Percentiles rank a stretch among this genome's conserved stretches.
phyloP scores from a whole-genome alignment of 64 coral and sea anemone species.

The Anthopleura sola region DNA sequence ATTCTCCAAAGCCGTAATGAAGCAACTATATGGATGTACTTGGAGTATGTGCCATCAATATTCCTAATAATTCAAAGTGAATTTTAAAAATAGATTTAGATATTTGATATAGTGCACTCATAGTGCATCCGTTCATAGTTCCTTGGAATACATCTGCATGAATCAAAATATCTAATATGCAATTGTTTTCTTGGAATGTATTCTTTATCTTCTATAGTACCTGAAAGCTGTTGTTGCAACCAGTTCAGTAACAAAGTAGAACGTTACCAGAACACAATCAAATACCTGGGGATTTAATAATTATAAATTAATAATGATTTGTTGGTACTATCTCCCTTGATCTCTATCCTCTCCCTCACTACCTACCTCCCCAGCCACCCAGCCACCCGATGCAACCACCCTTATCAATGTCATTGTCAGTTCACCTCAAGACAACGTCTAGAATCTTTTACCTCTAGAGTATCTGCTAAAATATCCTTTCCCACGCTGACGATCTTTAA shows the following conservation, averaged over 20 bases:
- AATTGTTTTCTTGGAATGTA: not conserved
- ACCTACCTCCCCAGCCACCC: too few species aligned
- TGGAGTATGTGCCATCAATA: constrained; percentile 15
- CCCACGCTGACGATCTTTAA: not conserved
- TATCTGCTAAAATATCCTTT: not conserved
- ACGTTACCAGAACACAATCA: constrained; percentile 27
- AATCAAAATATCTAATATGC: too few species aligned
- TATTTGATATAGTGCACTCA: too few species aligned
- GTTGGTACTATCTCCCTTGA: too few species aligned
- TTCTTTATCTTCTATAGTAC: not conserved
- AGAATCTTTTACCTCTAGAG: not conserved
- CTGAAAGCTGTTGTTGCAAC: constrained; percentile 41
- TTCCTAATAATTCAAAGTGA: not conserved
- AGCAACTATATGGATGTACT: constrained; percentile 57
- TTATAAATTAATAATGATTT: too few species aligned
- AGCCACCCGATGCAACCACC: too few species aligned
- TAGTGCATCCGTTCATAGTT: too few species aligned
- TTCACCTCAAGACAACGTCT: not conserved
- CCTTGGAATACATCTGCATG: too few species aligned
- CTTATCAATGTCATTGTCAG: too few species aligned
- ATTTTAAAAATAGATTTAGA: too few species aligned
- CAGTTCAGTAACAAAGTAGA: constrained; percentile 40
- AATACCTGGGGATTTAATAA: constrained; percentile 16
- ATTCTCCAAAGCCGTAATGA: constrained; percentile 44
- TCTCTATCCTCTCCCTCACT: too few species aligned